Conservation (phyloP, 2,888 invertebrate genomes). For the Aleiodes testaceus region DNA sequence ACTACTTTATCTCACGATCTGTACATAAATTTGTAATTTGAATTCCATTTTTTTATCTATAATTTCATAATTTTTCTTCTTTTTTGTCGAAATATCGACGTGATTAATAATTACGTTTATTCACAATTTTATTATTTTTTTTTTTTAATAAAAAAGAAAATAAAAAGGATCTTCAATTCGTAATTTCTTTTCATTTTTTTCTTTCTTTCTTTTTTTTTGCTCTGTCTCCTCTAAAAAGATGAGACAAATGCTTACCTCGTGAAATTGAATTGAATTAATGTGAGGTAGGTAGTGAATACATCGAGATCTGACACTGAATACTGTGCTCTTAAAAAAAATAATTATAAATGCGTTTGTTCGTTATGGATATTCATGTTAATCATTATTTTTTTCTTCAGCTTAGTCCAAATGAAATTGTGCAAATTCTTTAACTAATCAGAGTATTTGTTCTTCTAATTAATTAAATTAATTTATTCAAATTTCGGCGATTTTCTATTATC, state of each 20-base stretch:
- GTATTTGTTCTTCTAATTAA: too few relatives aligned
- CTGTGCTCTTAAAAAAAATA: slow-evolving; percentile 9
- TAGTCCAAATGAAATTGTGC: too few relatives aligned
- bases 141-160: background rate
- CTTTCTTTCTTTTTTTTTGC: background rate
- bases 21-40: background rate
- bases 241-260: slow-evolving; percentile 4
- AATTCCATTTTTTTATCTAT: background rate
- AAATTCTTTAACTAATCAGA: too few relatives aligned
- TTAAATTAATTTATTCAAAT: too few relatives aligned
- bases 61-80: slow-evolving; percentile 1
- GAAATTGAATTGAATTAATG: slow-evolving; percentile 22
- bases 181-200: too few relatives aligned
- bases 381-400: too few relatives aligned
- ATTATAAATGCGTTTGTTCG: background rate
- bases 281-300: slow-evolving; percentile 23
- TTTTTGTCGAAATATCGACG: slow-evolving; percentile 1
- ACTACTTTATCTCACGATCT: slow-evolving; percentile 8
- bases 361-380: too few relatives aligned
- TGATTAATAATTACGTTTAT: slow-evolving; percentile 6
- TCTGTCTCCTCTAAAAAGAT: background rate
- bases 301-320: slow-evolving; percentile 18
- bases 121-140: slow-evolving; percentile 4
- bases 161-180: background rate
- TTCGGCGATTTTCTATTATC: too few relatives aligned